Evolutionary conservation across 2,797 vertebrate species (phyloP).

Genomic region (Moxostoma hubbsi): DNA sequence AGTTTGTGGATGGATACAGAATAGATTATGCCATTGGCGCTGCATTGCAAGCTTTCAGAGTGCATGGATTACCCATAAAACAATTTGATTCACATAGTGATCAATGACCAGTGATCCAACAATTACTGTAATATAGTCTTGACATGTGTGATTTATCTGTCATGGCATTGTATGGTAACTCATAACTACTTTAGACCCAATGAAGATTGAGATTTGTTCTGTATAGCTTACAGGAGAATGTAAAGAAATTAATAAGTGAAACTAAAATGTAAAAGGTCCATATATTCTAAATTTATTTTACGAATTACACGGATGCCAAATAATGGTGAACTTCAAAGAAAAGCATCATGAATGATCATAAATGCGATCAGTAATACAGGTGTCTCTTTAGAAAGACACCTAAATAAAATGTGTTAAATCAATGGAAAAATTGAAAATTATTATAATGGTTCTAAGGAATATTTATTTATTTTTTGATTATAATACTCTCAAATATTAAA

Average conservation of each 20-base stretch:
- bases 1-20: conserved; percentile 1
- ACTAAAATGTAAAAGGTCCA: not conserved
- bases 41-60: conserved; percentile 27
- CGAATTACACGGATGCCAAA: not conserved
- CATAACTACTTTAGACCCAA: conserved; percentile 31
- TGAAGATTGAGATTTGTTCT: conserved; percentile 18
- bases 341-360: not conserved
- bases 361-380: not conserved
- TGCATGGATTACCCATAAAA: conserved; percentile 26
- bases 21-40: conserved; percentile 21
- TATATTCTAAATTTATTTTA: conserved; percentile 2
- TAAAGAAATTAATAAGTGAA: not conserved
- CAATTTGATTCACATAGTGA: conserved; percentile 29
- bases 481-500: conserved; percentile 4
- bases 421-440: not conserved
- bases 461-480: not conserved
- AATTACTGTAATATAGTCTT: conserved; percentile 25
- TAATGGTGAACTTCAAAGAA: not conserved
- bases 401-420: not conserved
- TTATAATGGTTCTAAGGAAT: not conserved
- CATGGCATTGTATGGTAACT: conserved; percentile 14
- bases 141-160: conserved; percentile 35
- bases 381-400: not conserved
- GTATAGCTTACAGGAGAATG: not conserved
- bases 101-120: conserved; percentile 24